Percentiles rank a stretch among this genome's conserved stretches.
Conservation (phyloP, 92 coral and sea anemone species). For the Scolanthus callimorphus region DNA sequence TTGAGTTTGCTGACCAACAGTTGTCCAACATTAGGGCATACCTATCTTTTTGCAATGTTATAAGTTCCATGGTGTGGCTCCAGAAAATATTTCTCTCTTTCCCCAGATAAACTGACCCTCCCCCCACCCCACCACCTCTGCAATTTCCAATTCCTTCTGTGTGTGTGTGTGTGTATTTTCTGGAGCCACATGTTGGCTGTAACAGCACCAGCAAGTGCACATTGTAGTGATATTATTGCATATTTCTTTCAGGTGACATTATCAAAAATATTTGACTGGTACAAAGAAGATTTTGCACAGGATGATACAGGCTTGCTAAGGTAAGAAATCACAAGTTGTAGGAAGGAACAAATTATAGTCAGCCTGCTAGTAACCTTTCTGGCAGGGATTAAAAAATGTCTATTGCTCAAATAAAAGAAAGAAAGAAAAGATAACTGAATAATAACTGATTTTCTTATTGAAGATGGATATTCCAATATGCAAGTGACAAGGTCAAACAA, state of each 20-base stretch:
- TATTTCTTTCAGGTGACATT: slow-evolving; percentile 44
- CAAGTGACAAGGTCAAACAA: slow-evolving; percentile 23
- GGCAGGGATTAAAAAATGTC: neutral
- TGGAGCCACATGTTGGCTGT: too few species aligned
- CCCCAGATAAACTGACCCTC: too few species aligned
- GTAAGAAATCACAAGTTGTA: slow-evolving; percentile 3
- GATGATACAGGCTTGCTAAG: slow-evolving; percentile 58
- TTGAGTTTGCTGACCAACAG: too few species aligned
- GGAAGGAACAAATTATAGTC: too few species aligned
- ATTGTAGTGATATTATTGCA: neutral
- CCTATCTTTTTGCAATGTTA: too few species aligned
- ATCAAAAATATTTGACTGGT: slow-evolving; percentile 87
- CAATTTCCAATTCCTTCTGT: too few species aligned
- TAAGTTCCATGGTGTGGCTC: too few species aligned
- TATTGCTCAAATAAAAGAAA: neutral
- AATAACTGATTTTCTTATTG: neutral
- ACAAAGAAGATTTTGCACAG: slow-evolving; percentile 81
- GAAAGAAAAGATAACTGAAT: neutral
- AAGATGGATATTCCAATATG: slow-evolving; percentile 61
- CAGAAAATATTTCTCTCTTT: too few species aligned
- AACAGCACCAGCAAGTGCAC: neutral
- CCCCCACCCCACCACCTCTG: too few species aligned
- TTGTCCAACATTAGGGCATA: too few species aligned
- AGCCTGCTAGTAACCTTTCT: too few species aligned
- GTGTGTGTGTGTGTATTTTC: too few species aligned